Evolutionary conservation across 2,888 invertebrate genomes (phyloP), one percentile per base, ranked within the genome.

Genomic region (Dryocosmus kuriphilus): DNA sequence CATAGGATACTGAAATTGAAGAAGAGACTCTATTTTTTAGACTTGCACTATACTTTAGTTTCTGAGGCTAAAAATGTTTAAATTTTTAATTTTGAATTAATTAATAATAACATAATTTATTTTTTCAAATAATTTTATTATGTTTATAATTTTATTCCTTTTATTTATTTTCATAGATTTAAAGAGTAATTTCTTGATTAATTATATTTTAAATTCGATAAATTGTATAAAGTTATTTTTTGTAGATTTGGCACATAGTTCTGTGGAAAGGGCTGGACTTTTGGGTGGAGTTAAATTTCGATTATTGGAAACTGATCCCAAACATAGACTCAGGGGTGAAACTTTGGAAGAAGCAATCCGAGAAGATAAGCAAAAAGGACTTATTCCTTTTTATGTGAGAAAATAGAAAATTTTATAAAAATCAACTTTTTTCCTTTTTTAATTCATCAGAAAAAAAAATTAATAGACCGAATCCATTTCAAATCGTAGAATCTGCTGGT

Each of bases 351-450:
- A 94, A 78, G 97, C 97, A 0, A 96, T 98, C 71, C 93, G 96
- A 86, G 95, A 97, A 89, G 99, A 99, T 92, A 93, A 95, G 78
- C 94, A 94, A 77, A 95, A 96, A 79, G 99, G 99, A 74, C 93
- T 99, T 14, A 98, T 99, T 89, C 99, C 99, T 30, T 99, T 99
- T 92, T 98, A 96, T 92, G 99, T 98, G 92, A 95, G 96, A 92
- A 35, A 22, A 60, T 41, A 61, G 4, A 41, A 41, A 16, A 19
- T 2, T 8, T 8, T 51, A 51, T n/a, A 2, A 51, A 2, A 51
- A 51, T 46, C 41, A 19, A 14, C 16, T 16, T 41, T 75, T 75
- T 46, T 63, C 63, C 19, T 35, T 35, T 35, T 35, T 35, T 0
- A 35, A 35, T 35, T 2, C 9, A 11, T n/a, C n/a, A 11, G 11